A percentile compares a stretch with the other conserved stretches of the same genome.
Conservation (phyloP, 2,888 invertebrate species). For the Hydraecia micacea region DNA sequence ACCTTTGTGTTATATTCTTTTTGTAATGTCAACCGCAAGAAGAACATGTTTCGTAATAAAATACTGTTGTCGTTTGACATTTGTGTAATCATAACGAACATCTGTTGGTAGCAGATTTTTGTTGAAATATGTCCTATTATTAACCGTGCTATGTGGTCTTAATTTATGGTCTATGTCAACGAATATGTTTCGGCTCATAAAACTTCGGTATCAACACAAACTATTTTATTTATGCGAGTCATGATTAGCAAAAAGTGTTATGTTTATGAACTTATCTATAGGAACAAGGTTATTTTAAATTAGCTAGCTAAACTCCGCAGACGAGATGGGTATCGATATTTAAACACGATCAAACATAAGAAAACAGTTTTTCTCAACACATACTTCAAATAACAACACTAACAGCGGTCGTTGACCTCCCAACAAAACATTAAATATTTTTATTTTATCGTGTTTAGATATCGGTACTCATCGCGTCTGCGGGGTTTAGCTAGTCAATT, state of each 20-base stretch:
- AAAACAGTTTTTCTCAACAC: background rate
- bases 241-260: background rate
- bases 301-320: background rate
- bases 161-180: constrained; percentile 27
- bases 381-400: background rate
- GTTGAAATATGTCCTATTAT: constrained; percentile 28
- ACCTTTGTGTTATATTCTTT: constrained; percentile 49
- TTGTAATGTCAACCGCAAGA: constrained; percentile 52
- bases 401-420: background rate
- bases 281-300: background rate
- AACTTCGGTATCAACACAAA: background rate
- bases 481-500: background rate
- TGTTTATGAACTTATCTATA: background rate
- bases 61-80: constrained; percentile 48
- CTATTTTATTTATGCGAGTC: background rate
- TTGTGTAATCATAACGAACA: constrained; percentile 55
- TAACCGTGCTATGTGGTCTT: background rate
- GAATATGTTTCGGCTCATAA: constrained; percentile 12
- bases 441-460: background rate
- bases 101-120: constrained; percentile 44
- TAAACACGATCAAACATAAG: background rate
- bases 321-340: background rate
- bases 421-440: background rate
- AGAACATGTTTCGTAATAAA: constrained; percentile 59
- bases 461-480: background rate